Evolutionary conservation across 1,140 invertebrate genomes (phyloP).

Genomic region (Ctenoplectra terminalis): DNA sequence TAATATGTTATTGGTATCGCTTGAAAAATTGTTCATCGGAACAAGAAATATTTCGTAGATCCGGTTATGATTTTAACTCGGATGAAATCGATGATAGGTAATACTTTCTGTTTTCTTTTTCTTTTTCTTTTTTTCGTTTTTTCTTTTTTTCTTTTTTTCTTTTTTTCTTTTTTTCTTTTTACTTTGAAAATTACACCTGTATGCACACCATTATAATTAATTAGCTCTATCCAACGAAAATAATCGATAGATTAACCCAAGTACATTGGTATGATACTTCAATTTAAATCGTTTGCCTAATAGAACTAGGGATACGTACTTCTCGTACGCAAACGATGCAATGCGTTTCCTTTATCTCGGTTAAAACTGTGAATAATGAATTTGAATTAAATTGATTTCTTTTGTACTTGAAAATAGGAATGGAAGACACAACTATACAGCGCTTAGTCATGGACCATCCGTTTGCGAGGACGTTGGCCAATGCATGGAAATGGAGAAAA

Average conservation of each 20-base stretch:
- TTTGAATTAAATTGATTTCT: constrained; percentile 3
- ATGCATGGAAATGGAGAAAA: constrained; percentile 86
- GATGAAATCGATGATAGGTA: background rate
- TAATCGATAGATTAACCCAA: no score
- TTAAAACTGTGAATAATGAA: background rate
- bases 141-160: no score
- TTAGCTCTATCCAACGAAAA: no score
- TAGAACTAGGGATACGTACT: no score
- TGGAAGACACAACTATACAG: constrained; percentile 87
- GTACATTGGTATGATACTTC: no score
- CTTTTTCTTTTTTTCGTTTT: no score
- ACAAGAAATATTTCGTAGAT: background rate
- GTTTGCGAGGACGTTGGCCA: constrained; percentile 84
- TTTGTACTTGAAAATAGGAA: constrained; percentile 76
- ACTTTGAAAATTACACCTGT: background rate
- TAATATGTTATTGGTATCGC: constrained; percentile 60
- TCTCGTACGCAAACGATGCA: no score
- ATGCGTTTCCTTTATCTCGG: background rate
- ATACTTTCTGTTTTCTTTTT: background rate
- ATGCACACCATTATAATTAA: background rate
- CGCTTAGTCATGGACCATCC: constrained; percentile 84
- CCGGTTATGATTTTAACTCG: background rate
- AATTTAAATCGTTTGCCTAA: no score
- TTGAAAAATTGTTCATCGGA: constrained; percentile 20
- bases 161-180: background rate